Conservation (phyloP, 2,888 invertebrate genomes). For the Petrolisthes cinctipes region DNA sequence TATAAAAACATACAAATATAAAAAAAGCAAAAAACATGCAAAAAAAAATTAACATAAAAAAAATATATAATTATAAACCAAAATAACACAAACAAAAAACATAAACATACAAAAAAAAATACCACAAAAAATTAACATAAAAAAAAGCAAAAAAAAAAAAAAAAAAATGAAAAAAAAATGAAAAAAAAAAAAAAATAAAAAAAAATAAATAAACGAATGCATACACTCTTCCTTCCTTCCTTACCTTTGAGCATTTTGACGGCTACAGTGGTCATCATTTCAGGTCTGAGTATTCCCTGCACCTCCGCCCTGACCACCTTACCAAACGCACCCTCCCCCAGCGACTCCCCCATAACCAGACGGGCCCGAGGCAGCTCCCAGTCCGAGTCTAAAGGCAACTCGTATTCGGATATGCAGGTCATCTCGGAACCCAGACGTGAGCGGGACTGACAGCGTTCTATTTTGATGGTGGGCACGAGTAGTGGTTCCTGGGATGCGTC, state of each 20-base stretch:
- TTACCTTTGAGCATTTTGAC: conserved; percentile 99
- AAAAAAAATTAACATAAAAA: too few relatives aligned
- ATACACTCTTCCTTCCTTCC: too few relatives aligned
- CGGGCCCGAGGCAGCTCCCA: conserved; percentile 93
- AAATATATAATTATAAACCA: too few relatives aligned
- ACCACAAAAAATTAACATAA: too few relatives aligned
- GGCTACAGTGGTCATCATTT: conserved; percentile 83
- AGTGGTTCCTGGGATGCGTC: conserved; percentile 64
- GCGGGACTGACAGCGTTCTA: conserved; percentile 73
- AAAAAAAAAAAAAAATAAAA: too few relatives aligned
- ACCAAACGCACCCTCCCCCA: conserved; percentile 98
- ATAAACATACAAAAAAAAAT: too few relatives aligned
- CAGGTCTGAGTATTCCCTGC: conserved; percentile 78
- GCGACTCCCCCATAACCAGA: conserved; percentile 81
- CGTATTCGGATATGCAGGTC: conserved; percentile 90
- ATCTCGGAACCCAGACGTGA: conserved; percentile 75
- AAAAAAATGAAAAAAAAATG: too few relatives aligned
- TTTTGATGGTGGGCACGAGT: conserved; percentile 89
- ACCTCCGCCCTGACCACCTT: conserved; percentile 93
- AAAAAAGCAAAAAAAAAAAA: too few relatives aligned
- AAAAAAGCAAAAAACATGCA: too few relatives aligned
- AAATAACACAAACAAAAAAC: too few relatives aligned
- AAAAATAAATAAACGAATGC: too few relatives aligned
- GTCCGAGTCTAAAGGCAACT: conserved; percentile 91
- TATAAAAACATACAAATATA: too few relatives aligned